A percentile compares a stretch with the other conserved stretches of the same genome.
Conservation (phyloP, 2,888 invertebrate species). For the Acleris emargana region DNA sequence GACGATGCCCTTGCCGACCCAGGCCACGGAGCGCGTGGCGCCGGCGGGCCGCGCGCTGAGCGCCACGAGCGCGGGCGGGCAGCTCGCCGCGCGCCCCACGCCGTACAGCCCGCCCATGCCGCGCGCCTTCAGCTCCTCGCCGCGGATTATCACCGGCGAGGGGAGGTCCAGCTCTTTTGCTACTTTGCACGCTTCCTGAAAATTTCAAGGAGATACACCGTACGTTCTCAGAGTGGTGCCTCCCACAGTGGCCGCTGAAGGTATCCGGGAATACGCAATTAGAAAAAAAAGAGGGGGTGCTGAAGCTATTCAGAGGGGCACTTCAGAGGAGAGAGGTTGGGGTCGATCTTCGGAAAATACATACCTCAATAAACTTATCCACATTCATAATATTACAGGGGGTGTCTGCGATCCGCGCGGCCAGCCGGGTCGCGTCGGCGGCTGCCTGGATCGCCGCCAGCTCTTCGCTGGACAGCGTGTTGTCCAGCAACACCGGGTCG, state of each 20-base stretch:
- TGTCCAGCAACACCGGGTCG: constrained; percentile 52
- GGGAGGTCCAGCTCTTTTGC: constrained; percentile 86
- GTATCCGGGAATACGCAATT: no score
- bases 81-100: constrained; percentile 87
- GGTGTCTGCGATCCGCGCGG: constrained; percentile 92
- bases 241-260: no score
- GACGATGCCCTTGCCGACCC: constrained; percentile 97
- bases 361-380: constrained; percentile 88
- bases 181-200: constrained; percentile 86
- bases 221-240: no score
- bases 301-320: no score
- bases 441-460: constrained; percentile 82
- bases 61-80: constrained; percentile 84
- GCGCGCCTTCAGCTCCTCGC: constrained; percentile 88
- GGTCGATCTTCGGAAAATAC: no score
- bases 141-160: constrained; percentile 88
- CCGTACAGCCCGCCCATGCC: constrained; percentile 96
- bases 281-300: no score
- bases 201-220: constrained; percentile 17
- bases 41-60: constrained; percentile 82
- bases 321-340: no score
- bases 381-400: constrained; percentile 95
- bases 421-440: constrained; percentile 86
- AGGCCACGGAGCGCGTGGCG: constrained; percentile 86
- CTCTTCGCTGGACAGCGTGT: constrained; percentile 76